Conservation (phyloP, 2,888 invertebrate genomes). For the Diarsia rubi region DNA sequence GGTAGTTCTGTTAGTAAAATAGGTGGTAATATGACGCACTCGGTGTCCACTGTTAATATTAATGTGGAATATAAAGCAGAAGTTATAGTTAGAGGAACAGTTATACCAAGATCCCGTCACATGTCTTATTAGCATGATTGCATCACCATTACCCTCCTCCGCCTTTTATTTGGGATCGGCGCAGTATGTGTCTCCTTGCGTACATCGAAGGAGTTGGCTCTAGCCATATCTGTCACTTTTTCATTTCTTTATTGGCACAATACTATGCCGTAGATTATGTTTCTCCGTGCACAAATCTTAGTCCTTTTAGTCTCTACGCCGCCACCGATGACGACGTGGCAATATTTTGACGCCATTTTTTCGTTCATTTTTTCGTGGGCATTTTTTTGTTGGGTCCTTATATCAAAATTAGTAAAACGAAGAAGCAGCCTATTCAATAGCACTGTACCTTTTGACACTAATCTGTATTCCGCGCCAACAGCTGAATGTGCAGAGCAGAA, state of each 20-base stretch:
- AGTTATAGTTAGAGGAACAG: conserved; percentile 70
- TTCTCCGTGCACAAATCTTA: neutral
- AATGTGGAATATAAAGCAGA: conserved; percentile 87
- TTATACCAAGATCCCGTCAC: conserved; percentile 66
- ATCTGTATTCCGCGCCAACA: neutral
- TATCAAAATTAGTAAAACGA: neutral
- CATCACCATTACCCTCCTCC: neutral
- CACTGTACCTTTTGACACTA: neutral
- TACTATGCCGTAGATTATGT: too few relatives aligned
- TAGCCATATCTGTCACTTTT: neutral
- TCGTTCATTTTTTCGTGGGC: too few relatives aligned
- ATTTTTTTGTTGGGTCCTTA: too few relatives aligned
- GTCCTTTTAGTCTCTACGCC: neutral
- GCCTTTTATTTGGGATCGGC: neutral
- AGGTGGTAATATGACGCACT: conserved; percentile 80
- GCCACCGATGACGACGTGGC: neutral
- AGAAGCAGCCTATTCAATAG: neutral
- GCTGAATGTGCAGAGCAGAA: neutral
- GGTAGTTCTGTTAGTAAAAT: conserved; percentile 81
- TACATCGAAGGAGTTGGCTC: neutral
- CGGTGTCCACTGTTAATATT: conserved; percentile 85
- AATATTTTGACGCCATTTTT: too few relatives aligned
- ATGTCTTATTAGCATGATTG: conserved; percentile 31
- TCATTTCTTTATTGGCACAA: neutral
- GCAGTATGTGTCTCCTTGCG: neutral